A percentile compares a stretch with the other conserved stretches of the same genome.
Evolutionary conservation across 2,113 vertebrate species (phyloP).

Genomic region (Pardalotus punctatus): DNA sequence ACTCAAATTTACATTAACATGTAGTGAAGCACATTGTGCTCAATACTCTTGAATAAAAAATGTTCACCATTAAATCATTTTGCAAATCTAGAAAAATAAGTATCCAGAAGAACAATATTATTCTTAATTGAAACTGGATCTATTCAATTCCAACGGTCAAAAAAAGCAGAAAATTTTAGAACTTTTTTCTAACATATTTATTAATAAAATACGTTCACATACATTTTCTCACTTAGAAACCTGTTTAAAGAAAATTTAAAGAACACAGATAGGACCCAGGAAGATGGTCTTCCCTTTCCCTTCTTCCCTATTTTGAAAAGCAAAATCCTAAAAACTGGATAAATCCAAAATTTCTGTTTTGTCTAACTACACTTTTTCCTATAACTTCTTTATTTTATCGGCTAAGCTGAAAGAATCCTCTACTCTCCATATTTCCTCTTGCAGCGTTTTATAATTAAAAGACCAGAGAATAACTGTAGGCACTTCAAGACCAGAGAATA

Average conservation of each 20-base stretch:
- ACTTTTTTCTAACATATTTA: not conserved
- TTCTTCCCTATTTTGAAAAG: not conserved
- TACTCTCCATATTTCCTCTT: not conserved
- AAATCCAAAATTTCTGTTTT: not conserved
- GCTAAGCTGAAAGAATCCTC: not conserved
- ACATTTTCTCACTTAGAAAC: not conserved
- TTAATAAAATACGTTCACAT: not conserved
- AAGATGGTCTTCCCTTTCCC: not conserved
- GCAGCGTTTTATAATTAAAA: not conserved
- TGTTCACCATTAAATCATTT: not conserved
- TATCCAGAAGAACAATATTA: not conserved
- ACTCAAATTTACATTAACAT: not conserved
- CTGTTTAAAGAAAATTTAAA: not conserved
- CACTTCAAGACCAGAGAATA: not conserved
- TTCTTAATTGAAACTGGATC: not conserved
- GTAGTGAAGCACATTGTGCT: not conserved
- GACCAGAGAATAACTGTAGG: not conserved
- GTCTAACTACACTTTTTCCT: not conserved
- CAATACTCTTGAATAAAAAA: not conserved
- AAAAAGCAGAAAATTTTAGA: not conserved
- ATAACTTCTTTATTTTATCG: not conserved
- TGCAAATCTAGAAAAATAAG: not conserved
- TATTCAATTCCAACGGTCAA: not conserved
- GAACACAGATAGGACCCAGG: not conserved
- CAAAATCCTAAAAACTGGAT: not conserved